Conservation (phyloP, 2,888 invertebrate species). For the Yponomeuta plumbellus region DNA sequence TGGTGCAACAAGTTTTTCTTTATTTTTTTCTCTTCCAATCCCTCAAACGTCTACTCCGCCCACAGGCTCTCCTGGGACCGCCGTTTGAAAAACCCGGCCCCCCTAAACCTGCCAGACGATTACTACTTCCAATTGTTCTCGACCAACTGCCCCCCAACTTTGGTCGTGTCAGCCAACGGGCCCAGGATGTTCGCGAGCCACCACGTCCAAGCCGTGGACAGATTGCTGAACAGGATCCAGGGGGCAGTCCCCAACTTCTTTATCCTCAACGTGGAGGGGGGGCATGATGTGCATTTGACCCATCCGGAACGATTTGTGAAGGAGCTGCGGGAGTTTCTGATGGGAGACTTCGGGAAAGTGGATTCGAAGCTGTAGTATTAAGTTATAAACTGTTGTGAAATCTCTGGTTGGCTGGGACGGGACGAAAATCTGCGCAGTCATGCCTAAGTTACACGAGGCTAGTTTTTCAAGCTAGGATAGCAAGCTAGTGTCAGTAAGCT, state of each 20-base stretch:
- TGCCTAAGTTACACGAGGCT: too few species aligned
- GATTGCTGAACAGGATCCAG: constrained; percentile 15
- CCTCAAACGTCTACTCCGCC: background rate
- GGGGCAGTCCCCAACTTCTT: constrained; percentile 26
- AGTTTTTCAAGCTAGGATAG: too few species aligned
- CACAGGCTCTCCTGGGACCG: constrained; percentile 56
- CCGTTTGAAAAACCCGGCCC: constrained; percentile 38
- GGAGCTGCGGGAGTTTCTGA: constrained; percentile 50
- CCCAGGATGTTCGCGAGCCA: background rate
- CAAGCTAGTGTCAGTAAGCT: too few species aligned
- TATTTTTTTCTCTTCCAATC: background rate
- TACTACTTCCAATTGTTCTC: constrained; percentile 46
- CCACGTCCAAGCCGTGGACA: background rate
- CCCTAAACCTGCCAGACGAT: constrained; percentile 40
- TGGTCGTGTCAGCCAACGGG: constrained; percentile 39
- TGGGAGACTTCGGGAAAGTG: constrained; percentile 23
- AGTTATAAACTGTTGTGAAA: background rate
- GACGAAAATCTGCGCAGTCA: too few species aligned
- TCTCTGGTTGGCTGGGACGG: too few species aligned
- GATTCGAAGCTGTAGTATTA: constrained; percentile 31
- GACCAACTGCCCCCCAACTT: constrained; percentile 39
- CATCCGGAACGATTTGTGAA: constrained; percentile 69
- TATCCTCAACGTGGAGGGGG: constrained; percentile 58
- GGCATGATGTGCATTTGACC: constrained; percentile 79
- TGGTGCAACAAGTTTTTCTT: too few species aligned